Evolutionary conservation across 2,113 vertebrate species (phyloP).

Genomic region (Macroglossus sobrinus): DNA sequence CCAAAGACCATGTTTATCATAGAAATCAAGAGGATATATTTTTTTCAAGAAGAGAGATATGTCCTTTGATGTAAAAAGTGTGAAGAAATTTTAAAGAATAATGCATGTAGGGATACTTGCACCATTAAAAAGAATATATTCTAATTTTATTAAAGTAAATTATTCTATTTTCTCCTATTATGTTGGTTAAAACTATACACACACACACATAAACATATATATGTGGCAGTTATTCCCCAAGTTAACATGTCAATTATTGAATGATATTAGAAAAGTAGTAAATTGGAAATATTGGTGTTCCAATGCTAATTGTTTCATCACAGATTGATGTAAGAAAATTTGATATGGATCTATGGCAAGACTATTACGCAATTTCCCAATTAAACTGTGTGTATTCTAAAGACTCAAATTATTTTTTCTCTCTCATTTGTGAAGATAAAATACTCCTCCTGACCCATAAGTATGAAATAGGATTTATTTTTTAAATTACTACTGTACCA

Average conservation of each 20-base stretch:
- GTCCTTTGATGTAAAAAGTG: background rate
- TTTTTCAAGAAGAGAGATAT: background rate
- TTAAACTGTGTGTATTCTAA: background rate
- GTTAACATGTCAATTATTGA: background rate
- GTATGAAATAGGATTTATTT: background rate
- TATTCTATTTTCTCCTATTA: constrained; percentile 6
- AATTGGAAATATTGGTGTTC: background rate
- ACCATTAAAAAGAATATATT: background rate
- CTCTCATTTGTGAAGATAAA: background rate
- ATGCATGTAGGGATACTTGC: background rate
- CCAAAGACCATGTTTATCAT: background rate
- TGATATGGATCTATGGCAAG: background rate
- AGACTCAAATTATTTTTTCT: background rate
- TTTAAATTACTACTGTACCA: background rate
- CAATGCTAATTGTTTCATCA: background rate
- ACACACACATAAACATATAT: background rate
- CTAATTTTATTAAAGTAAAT: constrained; percentile 3
- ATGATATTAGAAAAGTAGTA: background rate
- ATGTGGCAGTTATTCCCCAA: background rate
- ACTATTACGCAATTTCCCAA: background rate
- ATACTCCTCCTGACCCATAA: background rate
- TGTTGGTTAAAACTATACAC: background rate
- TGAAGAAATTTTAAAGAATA: background rate
- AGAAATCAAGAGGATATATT: background rate
- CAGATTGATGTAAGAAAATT: background rate